Base-by-base conservation (phyloP, 2,888 invertebrate species). In the Melanotus villosus region DNA sequence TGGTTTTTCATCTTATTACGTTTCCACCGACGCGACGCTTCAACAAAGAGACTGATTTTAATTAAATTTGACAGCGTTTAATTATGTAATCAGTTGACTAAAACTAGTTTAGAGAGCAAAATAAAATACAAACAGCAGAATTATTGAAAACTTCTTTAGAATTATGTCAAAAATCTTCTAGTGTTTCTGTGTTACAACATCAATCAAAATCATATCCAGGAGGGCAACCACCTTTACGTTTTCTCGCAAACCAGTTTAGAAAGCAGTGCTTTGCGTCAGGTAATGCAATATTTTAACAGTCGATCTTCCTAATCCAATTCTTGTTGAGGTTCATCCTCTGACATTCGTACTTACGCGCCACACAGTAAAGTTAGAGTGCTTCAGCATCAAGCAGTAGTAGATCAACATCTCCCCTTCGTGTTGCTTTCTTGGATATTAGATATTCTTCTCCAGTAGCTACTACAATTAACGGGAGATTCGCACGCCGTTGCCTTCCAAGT, bases 181-280 rank as follows among this genome's bases (percentile, higher is more conserved):
- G 65, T 4, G 63, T 85, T 84, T 18, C 88, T 85, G 62, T 88
- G 86, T 78, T 92, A 23, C 87, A 91, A 70, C 93, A 93, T 74
- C 93, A 93, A 84, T 89, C 90, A 64, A 88, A 88, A 76, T 90
- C 90, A 67, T 90, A 90, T 80, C 90, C 90, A 0, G 83, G 85
- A 57, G 81, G 81, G 16, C 71, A 68, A 45, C 90, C 91, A 1
- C 87, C 91, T 32, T 87, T 94, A 19, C 26, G 91, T 94, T 76
- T 93, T 93, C 10, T 94, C 94, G 65, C 94, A 94, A 83, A 92
- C 93, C 85, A 94, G 93, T 80, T 86, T 94, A 72, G 94, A 94
- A 80, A 92, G 92, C 80, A 91, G 90, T 75, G 90, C 72, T 89
- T 71, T 90, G 57, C 87, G 90, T 77, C 87, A 88, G 82, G 84